Conservation (phyloP, 2,113 vertebrate genomes). For the Echinops telfairi region DNA sequence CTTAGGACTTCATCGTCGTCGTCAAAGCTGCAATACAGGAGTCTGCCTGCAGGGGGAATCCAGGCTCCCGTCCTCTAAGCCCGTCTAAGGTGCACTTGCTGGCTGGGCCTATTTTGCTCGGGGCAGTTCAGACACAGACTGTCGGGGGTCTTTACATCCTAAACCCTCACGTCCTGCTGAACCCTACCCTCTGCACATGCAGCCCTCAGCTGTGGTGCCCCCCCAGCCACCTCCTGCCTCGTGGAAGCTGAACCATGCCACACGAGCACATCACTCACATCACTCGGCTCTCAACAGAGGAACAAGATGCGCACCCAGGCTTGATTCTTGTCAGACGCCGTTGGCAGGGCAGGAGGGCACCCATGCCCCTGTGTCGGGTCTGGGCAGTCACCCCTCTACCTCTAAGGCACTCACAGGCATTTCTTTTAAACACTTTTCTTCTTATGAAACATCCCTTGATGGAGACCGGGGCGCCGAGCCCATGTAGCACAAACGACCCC, state of each 20-base stretch:
- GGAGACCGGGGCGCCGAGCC: background rate
- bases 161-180: background rate
- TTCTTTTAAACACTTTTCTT: slow-evolving; percentile 53
- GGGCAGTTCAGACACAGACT: background rate
- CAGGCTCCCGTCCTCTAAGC: background rate
- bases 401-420: slow-evolving; percentile 72
- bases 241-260: background rate
- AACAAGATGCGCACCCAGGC: background rate
- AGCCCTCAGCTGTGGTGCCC: background rate
- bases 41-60: background rate
- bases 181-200: background rate
- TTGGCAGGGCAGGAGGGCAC: background rate
- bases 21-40: background rate
- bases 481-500: background rate
- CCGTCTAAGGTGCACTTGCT: background rate
- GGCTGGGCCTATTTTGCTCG: background rate
- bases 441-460: background rate
- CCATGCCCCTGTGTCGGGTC: background rate
- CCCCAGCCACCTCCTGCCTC: background rate
- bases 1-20: background rate
- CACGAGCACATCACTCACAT: background rate
- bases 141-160: background rate
- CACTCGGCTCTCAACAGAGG: background rate
- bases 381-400: background rate
- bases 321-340: background rate